Evolutionary conservation across 1,140 invertebrate species (phyloP).

Genomic region (Asbolus verrucosus): DNA sequence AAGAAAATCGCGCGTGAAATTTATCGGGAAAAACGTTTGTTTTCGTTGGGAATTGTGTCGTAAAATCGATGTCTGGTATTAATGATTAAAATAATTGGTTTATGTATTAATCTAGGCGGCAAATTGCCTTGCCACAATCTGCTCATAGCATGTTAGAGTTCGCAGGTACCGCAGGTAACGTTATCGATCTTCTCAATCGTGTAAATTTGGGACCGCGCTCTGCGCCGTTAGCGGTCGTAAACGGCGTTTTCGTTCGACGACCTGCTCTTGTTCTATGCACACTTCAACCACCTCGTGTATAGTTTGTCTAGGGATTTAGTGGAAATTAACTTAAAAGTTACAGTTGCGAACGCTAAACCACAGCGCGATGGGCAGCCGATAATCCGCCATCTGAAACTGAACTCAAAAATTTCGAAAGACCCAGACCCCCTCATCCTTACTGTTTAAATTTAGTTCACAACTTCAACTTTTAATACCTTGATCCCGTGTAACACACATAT

Average conservation of each 20-base stretch:
- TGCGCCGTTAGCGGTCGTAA: conserved; percentile 41
- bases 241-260: conserved; percentile 43
- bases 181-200: conserved; percentile 45
- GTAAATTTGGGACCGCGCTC: conserved; percentile 42
- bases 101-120: conserved; percentile 44
- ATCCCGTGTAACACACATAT: too few species aligned
- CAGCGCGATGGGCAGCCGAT: too few species aligned
- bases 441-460: too few species aligned
- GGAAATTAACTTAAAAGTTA: too few species aligned
- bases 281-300: conserved; percentile 20
- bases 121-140: conserved; percentile 44
- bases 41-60: conserved; percentile 16
- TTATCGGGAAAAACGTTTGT: conserved; percentile 13
- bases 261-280: conserved; percentile 33
- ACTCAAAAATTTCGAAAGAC: too few species aligned
- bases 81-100: conserved; percentile 44
- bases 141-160: conserved; percentile 44
- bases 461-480: too few species aligned
- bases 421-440: too few species aligned
- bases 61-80: conserved; percentile 38
- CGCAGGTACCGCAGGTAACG: conserved; percentile 44
- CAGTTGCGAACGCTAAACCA: too few species aligned
- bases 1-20: conserved; percentile 26
- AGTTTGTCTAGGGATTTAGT: too few species aligned
- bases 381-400: too few species aligned